Evolutionary conservation across 2,797 vertebrate species (phyloP), one percentile per base, ranked within the genome.

Genomic region (Diceros bicornis): DNA sequence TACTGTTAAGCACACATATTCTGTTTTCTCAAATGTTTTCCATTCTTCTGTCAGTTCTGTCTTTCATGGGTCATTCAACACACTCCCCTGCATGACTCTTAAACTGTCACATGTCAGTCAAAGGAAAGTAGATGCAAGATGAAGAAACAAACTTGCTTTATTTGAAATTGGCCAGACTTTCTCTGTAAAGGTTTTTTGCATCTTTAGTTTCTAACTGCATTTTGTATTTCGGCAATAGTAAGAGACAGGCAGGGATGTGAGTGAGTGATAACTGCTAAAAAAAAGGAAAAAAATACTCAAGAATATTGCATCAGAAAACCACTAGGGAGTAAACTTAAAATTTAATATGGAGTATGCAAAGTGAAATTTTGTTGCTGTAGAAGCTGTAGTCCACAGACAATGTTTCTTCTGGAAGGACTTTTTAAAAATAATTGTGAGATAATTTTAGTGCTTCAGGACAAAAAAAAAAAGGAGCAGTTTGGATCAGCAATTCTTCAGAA

Each of bases 71-170:
- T 99, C 98, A 98, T 98, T 98, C 97, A 96, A 94, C 97, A 98
- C 79, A 95, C 93, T 98, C 74, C 84, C 87, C 93, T 97, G 87
- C 92, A 93, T 98, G 96, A 98, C 95, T 98, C 87, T 97, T 96
- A 96, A 97, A 98, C 86, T 98, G 94, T 97, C 94, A 29, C 62
- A 32, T 98, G 98, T 98, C 99, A 98, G 57, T 98, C 98, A 98
- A 98, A 96, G 77, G 78, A 91, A 98, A 98, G 94, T 94, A 91
- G 92, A 78, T 94, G 74, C 57, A 85, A 96, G 87, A 34, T 72
- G 96, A 97, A 91, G 97, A 97, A 98, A 97, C 97, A 96, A 97
- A 41, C 82, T 94, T 89, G 61, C 97, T 97, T 98, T 98, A 91
- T 98, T 98, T 98, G 91, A 92, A 92, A 90, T 95, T 72, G 41